Evolutionary conservation across 30 jellyfish, hydroid and myxozoan genomes (phyloP), one percentile per base, ranked within the genome.

Genomic region (Aurelia aurita complex sp. Pacific): DNA sequence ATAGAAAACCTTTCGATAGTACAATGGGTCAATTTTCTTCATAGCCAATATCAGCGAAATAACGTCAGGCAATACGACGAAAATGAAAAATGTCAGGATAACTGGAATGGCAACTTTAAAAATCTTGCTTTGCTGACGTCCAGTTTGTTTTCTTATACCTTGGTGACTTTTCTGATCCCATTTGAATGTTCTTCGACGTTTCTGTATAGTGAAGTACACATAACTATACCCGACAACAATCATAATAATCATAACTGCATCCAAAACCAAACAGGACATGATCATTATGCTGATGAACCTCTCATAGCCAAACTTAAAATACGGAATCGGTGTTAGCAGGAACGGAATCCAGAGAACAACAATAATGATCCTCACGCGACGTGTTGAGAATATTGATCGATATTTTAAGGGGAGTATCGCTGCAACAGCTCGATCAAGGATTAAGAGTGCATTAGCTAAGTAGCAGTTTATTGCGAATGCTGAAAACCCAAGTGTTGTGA

Each of bases 71-170:
- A 81, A 16, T 13, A 73, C 68, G 29, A 81, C 83, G 66, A 81
- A 69, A 34, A 81, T 2, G 61, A 81, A 67, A 43, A 81, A 81
- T 5, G 90, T 14, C 10, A 71, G 18, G 11, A 81, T 53, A 36
- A 81, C 67, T 5, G 90, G 90, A 17, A 71, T 34, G 10, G 90
- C 90, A 8, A 69, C 83, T 69, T 81, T 81, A 69, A 81, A 69
- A 4, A 81, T 59, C 18, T 69, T 46, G 57, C 14, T 46, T 46
- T 46, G 57, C 57, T 46, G 57, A 7, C 57, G 57, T 1, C 57
- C 57, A 46, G 57, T 9, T 46, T 46, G 57, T 46, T 46, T 46
- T 9, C 57, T 13, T 46, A 9, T 46, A 9, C 57, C 15, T 46
- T 46, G 57, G 12, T 46, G 57, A 46, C 57, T 46, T 46, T 46